phyloP scores from a whole-genome alignment of 53 echinoderm and acorn worm species.

The Crossaster papposus region DNA sequence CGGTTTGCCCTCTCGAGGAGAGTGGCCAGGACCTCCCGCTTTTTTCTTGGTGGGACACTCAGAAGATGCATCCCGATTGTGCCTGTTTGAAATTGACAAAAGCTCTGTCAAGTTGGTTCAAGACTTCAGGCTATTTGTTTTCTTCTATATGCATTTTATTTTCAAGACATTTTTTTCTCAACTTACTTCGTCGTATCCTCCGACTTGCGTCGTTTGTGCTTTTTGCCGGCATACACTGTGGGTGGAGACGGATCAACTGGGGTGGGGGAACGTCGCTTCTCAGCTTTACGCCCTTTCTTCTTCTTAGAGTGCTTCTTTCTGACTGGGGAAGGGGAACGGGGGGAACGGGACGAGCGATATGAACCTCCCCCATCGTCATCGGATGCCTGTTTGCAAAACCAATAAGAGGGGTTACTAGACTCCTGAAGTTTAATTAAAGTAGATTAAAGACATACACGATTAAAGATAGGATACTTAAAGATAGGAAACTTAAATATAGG shows the following conservation, averaged over 20 bases:
- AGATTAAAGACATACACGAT: too few relatives aligned
- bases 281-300: slow-evolving; percentile 43
- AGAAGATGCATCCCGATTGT: slow-evolving; percentile 12
- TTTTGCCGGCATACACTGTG: slow-evolving; percentile 5
- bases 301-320: slow-evolving; percentile 45
- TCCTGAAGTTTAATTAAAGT: background rate
- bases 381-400: background rate
- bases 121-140: too few relatives aligned
- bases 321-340: slow-evolving; percentile 29
- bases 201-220: slow-evolving; percentile 32
- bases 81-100: slow-evolving; percentile 23
- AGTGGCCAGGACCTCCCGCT: background rate
- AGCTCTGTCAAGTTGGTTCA: too few relatives aligned
- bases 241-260: slow-evolving; percentile 45
- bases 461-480: too few relatives aligned
- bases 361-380: slow-evolving; percentile 33
- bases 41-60: slow-evolving; percentile 31
- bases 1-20: slow-evolving; percentile 4
- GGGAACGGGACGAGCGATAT: slow-evolving; percentile 35
- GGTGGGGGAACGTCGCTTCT: slow-evolving; percentile 45
- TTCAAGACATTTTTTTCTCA: background rate
- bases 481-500: too few relatives aligned
- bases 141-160: too few relatives aligned
- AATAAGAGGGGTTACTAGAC: background rate
- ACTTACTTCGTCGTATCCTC: slow-evolving; percentile 41